Evolutionary conservation across 1,140 invertebrate genomes (phyloP).

Genomic region (Macrostomum lignano): DNA sequence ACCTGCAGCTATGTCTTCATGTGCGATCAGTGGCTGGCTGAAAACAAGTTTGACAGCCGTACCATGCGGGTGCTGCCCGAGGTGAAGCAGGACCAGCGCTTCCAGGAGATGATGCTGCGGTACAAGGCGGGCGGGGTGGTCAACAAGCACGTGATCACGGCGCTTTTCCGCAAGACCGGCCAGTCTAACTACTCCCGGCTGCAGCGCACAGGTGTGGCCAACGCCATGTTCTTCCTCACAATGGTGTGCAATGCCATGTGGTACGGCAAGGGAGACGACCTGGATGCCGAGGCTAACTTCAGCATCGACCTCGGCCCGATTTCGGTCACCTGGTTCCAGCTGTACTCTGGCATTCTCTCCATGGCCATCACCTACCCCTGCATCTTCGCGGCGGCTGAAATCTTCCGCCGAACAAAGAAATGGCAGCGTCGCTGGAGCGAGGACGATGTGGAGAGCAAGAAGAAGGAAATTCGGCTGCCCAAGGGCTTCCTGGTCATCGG

Average conservation of each 20-base stretch:
- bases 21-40: conserved; percentile 10
- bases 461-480: conserved; percentile 8
- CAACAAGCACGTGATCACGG: conserved; percentile 11
- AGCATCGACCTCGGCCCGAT: too few species aligned
- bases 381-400: conserved; percentile 5
- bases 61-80: conserved; percentile 8
- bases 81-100: conserved; percentile 7
- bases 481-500: conserved; percentile 13
- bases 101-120: conserved; percentile 11
- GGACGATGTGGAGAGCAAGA: conserved; percentile 6
- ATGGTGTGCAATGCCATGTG: conserved; percentile 21
- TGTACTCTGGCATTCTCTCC: conserved; percentile 6
- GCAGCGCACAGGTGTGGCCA: conserved; percentile 14
- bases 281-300: too few species aligned
- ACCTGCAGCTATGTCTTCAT: conserved; percentile 8
- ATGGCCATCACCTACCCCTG: conserved; percentile 7
- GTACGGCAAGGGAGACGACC: conserved; percentile 13
- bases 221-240: conserved; percentile 13
- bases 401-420: conserved; percentile 7
- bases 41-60: conserved; percentile 7
- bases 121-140: conserved; percentile 10
- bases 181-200: conserved; percentile 16
- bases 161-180: too few species aligned
- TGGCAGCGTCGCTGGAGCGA: background rate
- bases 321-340: too few species aligned